Evolutionary conservation across 2,113 vertebrate species (phyloP).

Genomic region (Aegithalos caudatus): DNA sequence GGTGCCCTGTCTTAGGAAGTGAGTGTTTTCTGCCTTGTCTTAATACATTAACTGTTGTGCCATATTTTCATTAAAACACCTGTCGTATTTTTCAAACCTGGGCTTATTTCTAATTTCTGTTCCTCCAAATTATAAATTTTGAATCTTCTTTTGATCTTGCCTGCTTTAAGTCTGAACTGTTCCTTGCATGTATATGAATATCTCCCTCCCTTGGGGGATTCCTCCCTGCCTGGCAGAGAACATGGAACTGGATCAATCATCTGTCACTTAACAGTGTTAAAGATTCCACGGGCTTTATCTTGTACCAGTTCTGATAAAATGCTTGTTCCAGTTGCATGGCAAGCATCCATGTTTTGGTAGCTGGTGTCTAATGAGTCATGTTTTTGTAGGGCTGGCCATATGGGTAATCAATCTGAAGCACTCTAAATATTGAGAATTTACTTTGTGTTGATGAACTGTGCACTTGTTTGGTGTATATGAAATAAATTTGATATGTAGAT

Average conservation of each 20-base stretch:
- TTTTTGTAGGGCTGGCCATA: not conserved
- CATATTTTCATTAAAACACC: not conserved
- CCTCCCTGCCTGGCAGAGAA: not conserved
- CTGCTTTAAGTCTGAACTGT: not conserved
- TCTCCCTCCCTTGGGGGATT: not conserved
- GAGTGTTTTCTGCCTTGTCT: not conserved
- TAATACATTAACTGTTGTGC: not conserved
- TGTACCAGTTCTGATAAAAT: not conserved
- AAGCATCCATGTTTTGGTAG: not conserved
- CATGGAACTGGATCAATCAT: not conserved
- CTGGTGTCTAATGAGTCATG: fast-evolving
- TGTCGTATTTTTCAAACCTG: not conserved
- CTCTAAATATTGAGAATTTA: not conserved
- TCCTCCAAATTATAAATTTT: not conserved
- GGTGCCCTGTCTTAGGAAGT: not conserved
- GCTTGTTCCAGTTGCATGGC: not conserved
- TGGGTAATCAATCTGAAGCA: not conserved
- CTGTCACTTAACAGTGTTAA: not conserved
- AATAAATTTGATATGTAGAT: not conserved
- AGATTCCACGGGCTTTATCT: not conserved
- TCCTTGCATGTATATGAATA: not conserved
- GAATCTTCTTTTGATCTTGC: not conserved
- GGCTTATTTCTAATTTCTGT: not conserved
- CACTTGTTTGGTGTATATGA: not conserved
- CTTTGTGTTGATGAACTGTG: not conserved